Conservation (phyloP, 2,113 vertebrate species). For the Ictalurus punctatus region DNA sequence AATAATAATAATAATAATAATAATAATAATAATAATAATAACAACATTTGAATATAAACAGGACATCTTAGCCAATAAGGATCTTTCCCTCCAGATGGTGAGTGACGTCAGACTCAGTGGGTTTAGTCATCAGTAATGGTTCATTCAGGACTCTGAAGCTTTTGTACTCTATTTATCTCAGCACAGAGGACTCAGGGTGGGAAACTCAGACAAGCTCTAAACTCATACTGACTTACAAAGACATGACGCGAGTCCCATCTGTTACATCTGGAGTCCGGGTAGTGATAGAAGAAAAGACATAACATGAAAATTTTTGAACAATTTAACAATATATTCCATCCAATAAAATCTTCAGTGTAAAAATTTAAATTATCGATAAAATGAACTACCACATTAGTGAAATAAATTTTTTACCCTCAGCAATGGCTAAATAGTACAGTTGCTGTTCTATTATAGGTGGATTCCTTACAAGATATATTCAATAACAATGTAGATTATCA, state of each 20-base stretch:
- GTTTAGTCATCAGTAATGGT: constrained; percentile 46
- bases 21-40: not conserved
- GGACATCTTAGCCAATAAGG: not conserved
- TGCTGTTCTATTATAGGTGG: not conserved
- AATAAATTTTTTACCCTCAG: not conserved
- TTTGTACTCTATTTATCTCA: constrained; percentile 56
- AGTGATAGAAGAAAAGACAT: not conserved
- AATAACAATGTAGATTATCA: too few relatives aligned
- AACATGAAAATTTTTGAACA: not conserved
- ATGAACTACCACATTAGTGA: not conserved
- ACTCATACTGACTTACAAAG: constrained; percentile 51
- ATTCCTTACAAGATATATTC: not conserved
- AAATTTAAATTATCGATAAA: not conserved
- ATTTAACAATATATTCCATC: not conserved
- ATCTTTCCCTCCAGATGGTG: constrained; percentile 60
- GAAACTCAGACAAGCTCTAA: constrained; percentile 51
- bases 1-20: not conserved
- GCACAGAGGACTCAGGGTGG: constrained; percentile 52
- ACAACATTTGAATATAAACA: not conserved
- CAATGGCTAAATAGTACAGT: not conserved
- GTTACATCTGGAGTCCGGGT: constrained; percentile 16
- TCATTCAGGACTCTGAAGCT: constrained; percentile 47
- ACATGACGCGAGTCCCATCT: constrained; percentile 43
- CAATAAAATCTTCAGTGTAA: not conserved
- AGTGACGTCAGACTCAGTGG: constrained; percentile 52